Evolutionary conservation across 2,888 invertebrate species (phyloP), one percentile per base, ranked within the genome.

Genomic region (Acanthosepion esculentum): DNA sequence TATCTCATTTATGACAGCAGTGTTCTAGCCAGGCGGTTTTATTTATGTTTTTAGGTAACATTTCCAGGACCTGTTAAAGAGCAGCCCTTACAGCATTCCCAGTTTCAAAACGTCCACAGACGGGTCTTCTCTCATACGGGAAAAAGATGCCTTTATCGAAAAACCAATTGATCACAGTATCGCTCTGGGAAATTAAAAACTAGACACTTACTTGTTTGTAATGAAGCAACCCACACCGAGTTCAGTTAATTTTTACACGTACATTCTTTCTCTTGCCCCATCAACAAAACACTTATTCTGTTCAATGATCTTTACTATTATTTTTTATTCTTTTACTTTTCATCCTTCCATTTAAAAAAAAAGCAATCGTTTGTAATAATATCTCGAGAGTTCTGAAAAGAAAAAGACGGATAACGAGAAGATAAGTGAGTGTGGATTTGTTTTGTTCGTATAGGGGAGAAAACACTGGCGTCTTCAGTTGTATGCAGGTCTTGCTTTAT

Each of bases 171-270:
- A 78, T 78, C 78, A 78, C n/a, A 78, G 78, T 15, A 78, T 78
- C n/a, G 78, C 33, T 78, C 78, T 12, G 78, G 78, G 78, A n/a
- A 33, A n/a, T 15, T n/a, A 5, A 78, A n/a, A 78, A 78, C 8
- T 7, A 33, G 18, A 78, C 78, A 33, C 78, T n/a, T 78, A 78
- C 78, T 78, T n/a, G n/a, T 78, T 78, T 18, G n/a, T 78, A 78
- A 78, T 78, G 78, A 78, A 78, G 78, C 78, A 78, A 33, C 78
- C 78, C 78, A 78, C 78, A 78, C n/a, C 78, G 78, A 6, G 78
- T n/a, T n/a, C 78, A 78, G 78, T 78, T 78, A n/a, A 78, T 78
- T 78, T 59, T n/a, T 78, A n/a, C n/a, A 78, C n/a, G 78, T 78
- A 78, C n/a, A 78, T 78, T 78, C 78, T n/a, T 78, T 3, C 78